These are phyloP conservation scores for Halictus rubicundus DNA, from an alignment of 1,140 invertebrate species.

Conservation along the genomic window DNA sequence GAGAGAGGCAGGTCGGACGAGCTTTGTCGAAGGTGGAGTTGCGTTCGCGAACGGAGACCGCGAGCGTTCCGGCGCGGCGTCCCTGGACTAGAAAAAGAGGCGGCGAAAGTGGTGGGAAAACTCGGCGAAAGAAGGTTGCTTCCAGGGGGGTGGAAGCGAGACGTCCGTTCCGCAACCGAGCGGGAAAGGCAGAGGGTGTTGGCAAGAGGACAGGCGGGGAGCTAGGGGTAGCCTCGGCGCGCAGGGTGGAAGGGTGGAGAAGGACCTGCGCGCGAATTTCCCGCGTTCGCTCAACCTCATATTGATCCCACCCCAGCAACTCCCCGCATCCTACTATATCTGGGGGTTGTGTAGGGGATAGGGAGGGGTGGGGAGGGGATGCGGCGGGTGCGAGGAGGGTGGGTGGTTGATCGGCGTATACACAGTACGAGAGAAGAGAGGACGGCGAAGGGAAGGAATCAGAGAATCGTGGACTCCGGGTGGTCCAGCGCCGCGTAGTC, in stretches of 20 bases:
- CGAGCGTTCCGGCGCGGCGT: neutral
- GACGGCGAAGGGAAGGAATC: slow-evolving; percentile 71
- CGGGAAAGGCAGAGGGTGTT: slow-evolving; percentile 19
- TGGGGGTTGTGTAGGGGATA: slow-evolving; percentile 19
- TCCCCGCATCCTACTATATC: slow-evolving; percentile 53
- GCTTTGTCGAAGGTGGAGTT: neutral
- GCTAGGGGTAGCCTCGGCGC: slow-evolving; percentile 32
- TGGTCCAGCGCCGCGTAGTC: slow-evolving; percentile 67
- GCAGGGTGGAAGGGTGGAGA: slow-evolving; percentile 61
- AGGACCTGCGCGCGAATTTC: slow-evolving; percentile 81
- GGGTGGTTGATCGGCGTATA: slow-evolving; percentile 62
- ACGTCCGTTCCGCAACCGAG: neutral
- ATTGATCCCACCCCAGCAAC: slow-evolving; percentile 79
- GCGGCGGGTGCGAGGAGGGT: slow-evolving; percentile 1
- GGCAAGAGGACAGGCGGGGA: slow-evolving; percentile 20
- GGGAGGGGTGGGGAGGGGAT: no score
- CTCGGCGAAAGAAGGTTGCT: neutral
- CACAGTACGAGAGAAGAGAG: slow-evolving; percentile 44
- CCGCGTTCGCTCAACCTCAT: slow-evolving; percentile 80
- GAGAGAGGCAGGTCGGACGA: no score
- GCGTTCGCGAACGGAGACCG: slow-evolving; percentile 25
- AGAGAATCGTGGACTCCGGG: slow-evolving; percentile 74
- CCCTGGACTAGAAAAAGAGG: no score
- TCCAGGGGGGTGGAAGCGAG: neutral
- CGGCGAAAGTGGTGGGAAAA: neutral